Base-by-base conservation (phyloP, 2,797 vertebrate genomes). In the Paramormyrops hopkinsi region DNA sequence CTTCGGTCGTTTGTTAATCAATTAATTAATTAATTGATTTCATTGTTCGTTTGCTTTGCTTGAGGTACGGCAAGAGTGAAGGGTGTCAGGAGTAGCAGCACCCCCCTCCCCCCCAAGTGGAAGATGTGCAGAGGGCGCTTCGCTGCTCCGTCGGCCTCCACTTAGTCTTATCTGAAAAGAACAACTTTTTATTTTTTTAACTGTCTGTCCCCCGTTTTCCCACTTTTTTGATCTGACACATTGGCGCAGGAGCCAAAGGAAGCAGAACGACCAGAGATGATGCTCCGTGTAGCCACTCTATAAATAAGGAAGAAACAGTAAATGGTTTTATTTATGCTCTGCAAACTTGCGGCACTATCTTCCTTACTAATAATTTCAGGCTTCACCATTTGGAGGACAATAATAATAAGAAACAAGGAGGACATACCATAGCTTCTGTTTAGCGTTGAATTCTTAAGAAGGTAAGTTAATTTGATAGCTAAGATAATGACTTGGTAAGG, bases 271-370 rank as follows among this genome's bases (percentile, higher is more conserved):
- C 22, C 56, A 41, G 62, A 56, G 79, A 54, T 48, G 82, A 65
- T 83, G 88, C 76, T 79, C 51, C 51, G 37, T 19, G 73, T 79
- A 41, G 73, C 37, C 37, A 73, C 73, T 88, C 48, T 33, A 88
- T 88, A 82, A 88, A 88, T 82, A 88, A 89, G 48, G 56, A 85
- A 62, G 88, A 89, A 59, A 82, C 41, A 54, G 54, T 41, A 89
- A 84, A 44, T 44, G 41, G 8, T 82, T 46, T 82, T 82, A 82
- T 82, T 46, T 82, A 19, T 46, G 41, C 19, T 46, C 76, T n/a
- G 41, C 37, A 82, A 82, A 46, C 41, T 73, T 73, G 65, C 29
- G 29, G 12, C 29, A 37, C 65, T 37, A 17, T 73, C 65, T 79
- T n/a, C 76, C 6, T 82, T 46, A 46, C 17, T 46, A 82, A n/a